Base-by-base conservation (phyloP, 1,140 invertebrate species). In the Drosophila repleta region DNA sequence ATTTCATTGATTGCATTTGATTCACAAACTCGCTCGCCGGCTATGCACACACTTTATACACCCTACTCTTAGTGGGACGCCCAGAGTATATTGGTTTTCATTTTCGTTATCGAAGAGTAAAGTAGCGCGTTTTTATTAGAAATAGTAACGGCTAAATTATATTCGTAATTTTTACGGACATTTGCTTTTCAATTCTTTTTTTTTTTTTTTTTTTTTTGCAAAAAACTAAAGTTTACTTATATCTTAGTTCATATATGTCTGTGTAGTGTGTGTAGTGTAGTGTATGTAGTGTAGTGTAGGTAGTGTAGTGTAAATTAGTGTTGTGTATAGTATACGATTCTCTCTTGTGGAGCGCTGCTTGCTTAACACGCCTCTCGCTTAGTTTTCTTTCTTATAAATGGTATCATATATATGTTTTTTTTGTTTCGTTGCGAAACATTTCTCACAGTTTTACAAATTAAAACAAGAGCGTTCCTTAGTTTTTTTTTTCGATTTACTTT, bases 371-470 rank as follows among this genome's bases (percentile, higher is more conserved):
- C 53, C 24, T 41, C 43, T 66, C 63, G 49, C 49, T 77, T 85
- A 84, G 69, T 80, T 49, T 49, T 35, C 13, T 11, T 57, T 53
- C 62, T 39, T 45, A 65, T 57, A 71, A 52, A 26, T 70, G 61
- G 43, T 68, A 57, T 48, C 26, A 26, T 21, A n/a, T 65, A 41
- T 64, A 45, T 43, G 17, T 43, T 15, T 77, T 83, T 87, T 88
- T 83, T 88, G 79, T 88, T 88, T 83, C 83, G 83, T 88, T 88
- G 83, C 83, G 83, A 88, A 88, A 88, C 83, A 88, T 88, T 88
- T 87, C 82, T 88, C 83, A 88, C 83, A 88, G 83, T 79, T 88
- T 88, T 75, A 74, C 48, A 72, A 60, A 65, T 70, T 75, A 71
- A 75, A 75, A 75, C 57, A 75, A 60, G 55, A 75, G 61, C 29